Percentiles rank a stretch among this genome's conserved stretches.
Evolutionary conservation across 2,113 vertebrate genomes (phyloP).

Genomic region (Grallaria varia): DNA sequence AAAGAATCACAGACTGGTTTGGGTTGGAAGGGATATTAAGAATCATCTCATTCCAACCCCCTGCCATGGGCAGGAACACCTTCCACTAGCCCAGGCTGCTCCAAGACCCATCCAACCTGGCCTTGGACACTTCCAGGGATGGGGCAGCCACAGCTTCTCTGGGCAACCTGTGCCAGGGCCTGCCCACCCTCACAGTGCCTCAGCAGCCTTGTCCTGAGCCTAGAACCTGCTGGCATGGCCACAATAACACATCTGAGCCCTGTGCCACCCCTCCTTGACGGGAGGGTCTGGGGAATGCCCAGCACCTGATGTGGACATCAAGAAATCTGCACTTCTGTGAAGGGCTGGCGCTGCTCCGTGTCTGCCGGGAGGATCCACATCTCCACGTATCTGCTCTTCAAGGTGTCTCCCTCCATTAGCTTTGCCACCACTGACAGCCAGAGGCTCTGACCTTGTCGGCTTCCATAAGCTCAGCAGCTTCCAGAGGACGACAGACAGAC

Average conservation of each 20-base stretch:
- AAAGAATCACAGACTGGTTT: neutral
- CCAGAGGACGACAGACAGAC: neutral
- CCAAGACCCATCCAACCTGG: rapidly evolving
- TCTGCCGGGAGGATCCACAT: neutral
- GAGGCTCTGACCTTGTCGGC: neutral
- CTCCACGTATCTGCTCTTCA: neutral
- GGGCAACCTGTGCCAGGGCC: neutral
- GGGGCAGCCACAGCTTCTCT: neutral
- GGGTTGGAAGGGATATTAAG: neutral
- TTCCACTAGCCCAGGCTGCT: rapidly evolving
- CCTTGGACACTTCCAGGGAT: neutral
- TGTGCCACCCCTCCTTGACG: neutral
- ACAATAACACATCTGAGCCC: rapidly evolving
- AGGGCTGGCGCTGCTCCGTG: neutral
- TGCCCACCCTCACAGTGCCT: neutral
- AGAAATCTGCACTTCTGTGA: rapidly evolving
- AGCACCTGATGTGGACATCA: neutral
- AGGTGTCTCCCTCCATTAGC: neutral
- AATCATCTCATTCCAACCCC: rapidly evolving
- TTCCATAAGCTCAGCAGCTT: neutral
- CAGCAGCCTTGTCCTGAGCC: neutral
- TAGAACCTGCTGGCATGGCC: neutral
- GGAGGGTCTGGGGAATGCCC: neutral
- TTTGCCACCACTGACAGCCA: neutral
- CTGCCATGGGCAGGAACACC: neutral